Conservation (phyloP, 30 jellyfish, hydroid and myxozoan genomes). For the Sanderia malayensis region DNA sequence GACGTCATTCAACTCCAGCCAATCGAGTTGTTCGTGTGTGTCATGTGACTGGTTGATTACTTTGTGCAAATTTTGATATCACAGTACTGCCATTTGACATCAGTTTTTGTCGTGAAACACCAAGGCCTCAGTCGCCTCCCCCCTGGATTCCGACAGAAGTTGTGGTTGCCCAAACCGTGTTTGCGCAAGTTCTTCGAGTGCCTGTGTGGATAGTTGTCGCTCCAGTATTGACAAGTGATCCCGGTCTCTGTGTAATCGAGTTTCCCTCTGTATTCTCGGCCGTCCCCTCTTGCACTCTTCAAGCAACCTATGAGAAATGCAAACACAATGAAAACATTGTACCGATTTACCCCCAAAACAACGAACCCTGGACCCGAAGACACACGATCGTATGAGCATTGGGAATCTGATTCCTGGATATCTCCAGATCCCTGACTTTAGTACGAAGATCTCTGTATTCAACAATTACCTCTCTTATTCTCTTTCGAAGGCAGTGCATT, state of each 20-base stretch:
- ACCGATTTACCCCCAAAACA: too few species aligned
- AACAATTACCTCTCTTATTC: constrained; percentile 49
- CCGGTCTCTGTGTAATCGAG: constrained; percentile 91
- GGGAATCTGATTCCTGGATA: too few species aligned
- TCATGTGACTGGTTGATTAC: neutral
- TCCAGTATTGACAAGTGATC: constrained; percentile 93
- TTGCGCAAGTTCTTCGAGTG: constrained; percentile 68
- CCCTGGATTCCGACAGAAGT: constrained; percentile 90
- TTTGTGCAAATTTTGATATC: constrained; percentile 63
- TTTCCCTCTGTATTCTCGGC: constrained; percentile 90
- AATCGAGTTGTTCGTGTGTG: too few species aligned
- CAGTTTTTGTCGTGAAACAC: constrained; percentile 86
- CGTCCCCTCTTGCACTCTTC: constrained; percentile 56
- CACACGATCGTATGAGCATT: too few species aligned
- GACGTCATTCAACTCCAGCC: too few species aligned
- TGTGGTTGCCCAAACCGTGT: constrained; percentile 76
- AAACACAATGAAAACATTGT: too few species aligned
- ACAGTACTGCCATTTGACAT: constrained; percentile 83
- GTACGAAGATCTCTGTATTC: too few species aligned
- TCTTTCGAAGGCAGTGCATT: constrained; percentile 65
- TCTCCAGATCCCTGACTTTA: too few species aligned
- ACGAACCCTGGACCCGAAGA: too few species aligned
- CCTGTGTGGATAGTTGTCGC: constrained; percentile 69
- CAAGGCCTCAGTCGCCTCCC: constrained; percentile 91
- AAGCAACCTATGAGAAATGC: constrained; percentile 68